Percentiles rank a stretch among this genome's conserved stretches.
phyloP scores from a whole-genome alignment of 2,888 invertebrate species.

The Rhynchonema sp. region DNA sequence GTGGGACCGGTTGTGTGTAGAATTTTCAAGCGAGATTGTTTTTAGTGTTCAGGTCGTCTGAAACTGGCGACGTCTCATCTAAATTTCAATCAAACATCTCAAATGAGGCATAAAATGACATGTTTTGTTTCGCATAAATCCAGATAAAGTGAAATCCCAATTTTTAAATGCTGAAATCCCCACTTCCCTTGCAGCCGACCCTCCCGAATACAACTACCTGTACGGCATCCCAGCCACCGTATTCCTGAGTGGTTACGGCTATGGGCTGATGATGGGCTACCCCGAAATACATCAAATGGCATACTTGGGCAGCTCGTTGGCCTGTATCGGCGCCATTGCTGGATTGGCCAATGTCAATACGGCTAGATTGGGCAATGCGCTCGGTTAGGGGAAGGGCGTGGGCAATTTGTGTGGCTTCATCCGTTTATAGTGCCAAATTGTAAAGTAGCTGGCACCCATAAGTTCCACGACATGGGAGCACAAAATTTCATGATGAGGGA shows the following conservation, averaged over 20 bases:
- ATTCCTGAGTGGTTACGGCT: slow-evolving; percentile 32
- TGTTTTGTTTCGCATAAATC: too few species aligned
- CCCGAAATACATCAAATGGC: slow-evolving; percentile 68
- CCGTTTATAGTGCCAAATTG: not conserved
- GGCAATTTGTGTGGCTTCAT: not conserved
- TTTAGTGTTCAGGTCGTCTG: too few species aligned
- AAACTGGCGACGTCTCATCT: too few species aligned
- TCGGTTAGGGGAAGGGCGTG: slow-evolving; percentile 43
- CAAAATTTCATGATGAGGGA: too few species aligned
- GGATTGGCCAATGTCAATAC: slow-evolving; percentile 64
- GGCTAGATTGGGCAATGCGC: slow-evolving; percentile 58
- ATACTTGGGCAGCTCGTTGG: slow-evolving; percentile 56
- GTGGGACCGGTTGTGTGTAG: too few species aligned
- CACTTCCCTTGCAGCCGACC: slow-evolving; percentile 41
- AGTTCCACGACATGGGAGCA: too few species aligned
- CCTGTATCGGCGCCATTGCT: slow-evolving; percentile 69
- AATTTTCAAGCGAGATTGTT: too few species aligned
- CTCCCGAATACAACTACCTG: slow-evolving; percentile 61
- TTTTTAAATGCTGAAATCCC: too few species aligned
- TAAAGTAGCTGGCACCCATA: not conserved
- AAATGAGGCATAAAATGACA: too few species aligned
- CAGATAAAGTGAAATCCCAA: too few species aligned
- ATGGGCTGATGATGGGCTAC: slow-evolving; percentile 46
- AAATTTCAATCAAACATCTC: too few species aligned
- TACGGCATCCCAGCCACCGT: slow-evolving; percentile 48